These are phyloP conservation scores for Sicus ferrugineus DNA, from an alignment of 2,888 invertebrate species.

Conservation along the genomic window DNA sequence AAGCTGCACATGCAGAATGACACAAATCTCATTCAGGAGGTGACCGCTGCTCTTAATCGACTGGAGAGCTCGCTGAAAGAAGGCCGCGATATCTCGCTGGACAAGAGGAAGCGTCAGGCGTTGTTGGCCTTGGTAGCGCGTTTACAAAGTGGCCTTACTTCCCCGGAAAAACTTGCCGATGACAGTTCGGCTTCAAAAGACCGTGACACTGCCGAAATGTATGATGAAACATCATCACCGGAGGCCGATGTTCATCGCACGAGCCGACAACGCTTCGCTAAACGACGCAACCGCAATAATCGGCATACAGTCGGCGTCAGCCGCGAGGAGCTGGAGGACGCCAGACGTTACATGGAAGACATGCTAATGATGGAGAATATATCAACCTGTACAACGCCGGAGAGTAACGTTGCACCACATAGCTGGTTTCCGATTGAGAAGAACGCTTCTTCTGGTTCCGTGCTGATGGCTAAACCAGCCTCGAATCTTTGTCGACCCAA, in stretches of 20 bases:
- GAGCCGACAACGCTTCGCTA: constrained; percentile 65
- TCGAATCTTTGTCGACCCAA: constrained; percentile 57
- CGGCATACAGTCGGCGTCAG: constrained; percentile 87
- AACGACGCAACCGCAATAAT: constrained; percentile 71
- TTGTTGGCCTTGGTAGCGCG: constrained; percentile 75
- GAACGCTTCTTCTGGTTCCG: constrained; percentile 66
- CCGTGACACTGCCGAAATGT: constrained; percentile 32
- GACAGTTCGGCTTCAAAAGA: constrained; percentile 41
- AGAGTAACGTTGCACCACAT: constrained; percentile 49
- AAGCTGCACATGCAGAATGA: constrained; percentile 69
- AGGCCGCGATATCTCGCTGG: constrained; percentile 65
- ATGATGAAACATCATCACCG: constrained; percentile 52
- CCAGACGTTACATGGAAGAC: constrained; percentile 78
- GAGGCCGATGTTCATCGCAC: constrained; percentile 59
- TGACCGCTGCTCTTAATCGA: constrained; percentile 78
- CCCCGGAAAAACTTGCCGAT: constrained; percentile 57
- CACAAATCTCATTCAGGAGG: constrained; percentile 76
- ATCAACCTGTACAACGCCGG: constrained; percentile 51
- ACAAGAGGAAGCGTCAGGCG: constrained; percentile 68
- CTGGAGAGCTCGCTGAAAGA: constrained; percentile 77
- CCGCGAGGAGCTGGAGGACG: constrained; percentile 80
- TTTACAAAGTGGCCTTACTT: constrained; percentile 70
- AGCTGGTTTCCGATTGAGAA: constrained; percentile 60
- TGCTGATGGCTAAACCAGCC: constrained; percentile 44
- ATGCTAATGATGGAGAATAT: constrained; percentile 65